A percentile compares a stretch with the other conserved stretches of the same genome.
These are phyloP conservation scores for Nomada hirtipes DNA, from an alignment of 2,888 invertebrate species.

Conservation along the genomic window DNA sequence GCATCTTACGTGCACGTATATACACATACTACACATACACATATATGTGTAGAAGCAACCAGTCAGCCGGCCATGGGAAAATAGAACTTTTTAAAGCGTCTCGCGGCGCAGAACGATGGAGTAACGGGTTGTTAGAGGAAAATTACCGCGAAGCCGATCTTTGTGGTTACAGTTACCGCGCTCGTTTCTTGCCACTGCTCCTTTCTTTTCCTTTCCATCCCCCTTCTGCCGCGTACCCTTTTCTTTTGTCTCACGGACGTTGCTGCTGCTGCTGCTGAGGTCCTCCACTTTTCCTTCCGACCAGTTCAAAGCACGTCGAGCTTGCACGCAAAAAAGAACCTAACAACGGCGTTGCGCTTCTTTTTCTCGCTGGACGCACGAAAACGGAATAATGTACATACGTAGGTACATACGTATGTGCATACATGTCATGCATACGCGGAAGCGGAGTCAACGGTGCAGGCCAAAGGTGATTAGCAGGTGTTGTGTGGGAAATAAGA, in stretches of 20 bases:
- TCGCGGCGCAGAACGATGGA: constrained; percentile 64
- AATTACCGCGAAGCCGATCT: constrained; percentile 66
- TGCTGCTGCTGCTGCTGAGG: background rate
- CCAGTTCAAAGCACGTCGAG: constrained; percentile 30
- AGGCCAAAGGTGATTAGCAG: too few species aligned
- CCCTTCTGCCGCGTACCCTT: constrained; percentile 13
- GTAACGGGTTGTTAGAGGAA: constrained; percentile 68
- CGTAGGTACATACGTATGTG: too few species aligned
- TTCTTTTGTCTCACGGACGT: constrained; percentile 25
- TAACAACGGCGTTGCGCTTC: constrained; percentile 21
- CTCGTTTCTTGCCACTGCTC: constrained; percentile 53
- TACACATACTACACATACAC: too few species aligned
- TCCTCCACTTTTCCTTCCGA: constrained; percentile 18
- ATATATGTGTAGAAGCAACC: background rate
- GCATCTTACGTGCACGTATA: background rate
- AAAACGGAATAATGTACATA: constrained; percentile 22
- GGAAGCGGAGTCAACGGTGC: constrained; percentile 13
- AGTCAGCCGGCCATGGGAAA: constrained; percentile 64
- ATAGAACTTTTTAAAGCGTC: constrained; percentile 64
- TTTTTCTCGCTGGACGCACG: constrained; percentile 3
- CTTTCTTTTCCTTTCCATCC: constrained; percentile 23
- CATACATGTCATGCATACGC: constrained; percentile 1
- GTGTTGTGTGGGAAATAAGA: too few species aligned
- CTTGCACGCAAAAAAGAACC: constrained; percentile 34
- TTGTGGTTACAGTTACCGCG: constrained; percentile 69